phyloP scores from a whole-genome alignment of 2,888 invertebrate species.

The Physocephala rufipes region DNA sequence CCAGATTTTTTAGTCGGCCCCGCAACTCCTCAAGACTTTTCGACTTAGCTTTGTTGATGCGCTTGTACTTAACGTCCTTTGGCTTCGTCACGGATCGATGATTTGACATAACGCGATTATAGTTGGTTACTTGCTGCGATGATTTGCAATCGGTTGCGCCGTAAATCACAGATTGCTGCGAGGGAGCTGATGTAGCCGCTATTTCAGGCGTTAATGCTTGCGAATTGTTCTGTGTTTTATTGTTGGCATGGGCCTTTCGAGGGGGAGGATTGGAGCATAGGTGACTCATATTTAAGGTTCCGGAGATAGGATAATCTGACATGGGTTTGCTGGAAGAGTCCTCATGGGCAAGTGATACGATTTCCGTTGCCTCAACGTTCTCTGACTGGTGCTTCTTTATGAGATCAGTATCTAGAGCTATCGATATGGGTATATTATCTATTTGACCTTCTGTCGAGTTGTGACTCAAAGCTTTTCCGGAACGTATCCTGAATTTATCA shows the following conservation, averaged over 20 bases:
- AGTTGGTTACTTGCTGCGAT: slow-evolving; percentile 73
- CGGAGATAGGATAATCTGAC: not conserved
- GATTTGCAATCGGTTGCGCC: slow-evolving; percentile 43
- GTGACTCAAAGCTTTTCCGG: slow-evolving; percentile 63
- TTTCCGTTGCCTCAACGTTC: not conserved
- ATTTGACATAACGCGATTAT: slow-evolving; percentile 89
- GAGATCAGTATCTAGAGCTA: slow-evolving; percentile 31
- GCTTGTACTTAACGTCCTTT: slow-evolving; percentile 89
- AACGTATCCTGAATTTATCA: slow-evolving; percentile 65
- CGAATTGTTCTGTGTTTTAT: slow-evolving; percentile 51
- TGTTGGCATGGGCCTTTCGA: slow-evolving; percentile 6
- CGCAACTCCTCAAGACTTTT: slow-evolving; percentile 86
- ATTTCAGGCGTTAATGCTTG: slow-evolving; percentile 49
- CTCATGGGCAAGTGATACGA: slow-evolving; percentile 37
- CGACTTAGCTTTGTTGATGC: slow-evolving; percentile 90
- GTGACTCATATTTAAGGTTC: not conserved
- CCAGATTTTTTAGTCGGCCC: slow-evolving; percentile 85
- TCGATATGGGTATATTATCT: slow-evolving; percentile 41
- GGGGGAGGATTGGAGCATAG: slow-evolving; percentile 4
- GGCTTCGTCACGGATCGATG: slow-evolving; percentile 90
- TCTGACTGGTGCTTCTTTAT: not conserved
- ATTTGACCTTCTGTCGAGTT: slow-evolving; percentile 62
- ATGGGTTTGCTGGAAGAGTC: not conserved
- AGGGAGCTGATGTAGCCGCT: slow-evolving; percentile 33
- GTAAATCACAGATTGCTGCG: slow-evolving; percentile 35